Evolutionary conservation across 1,140 invertebrate genomes (phyloP), one percentile per base, ranked within the genome.

Genomic region (Eriosoma lanigerum): DNA sequence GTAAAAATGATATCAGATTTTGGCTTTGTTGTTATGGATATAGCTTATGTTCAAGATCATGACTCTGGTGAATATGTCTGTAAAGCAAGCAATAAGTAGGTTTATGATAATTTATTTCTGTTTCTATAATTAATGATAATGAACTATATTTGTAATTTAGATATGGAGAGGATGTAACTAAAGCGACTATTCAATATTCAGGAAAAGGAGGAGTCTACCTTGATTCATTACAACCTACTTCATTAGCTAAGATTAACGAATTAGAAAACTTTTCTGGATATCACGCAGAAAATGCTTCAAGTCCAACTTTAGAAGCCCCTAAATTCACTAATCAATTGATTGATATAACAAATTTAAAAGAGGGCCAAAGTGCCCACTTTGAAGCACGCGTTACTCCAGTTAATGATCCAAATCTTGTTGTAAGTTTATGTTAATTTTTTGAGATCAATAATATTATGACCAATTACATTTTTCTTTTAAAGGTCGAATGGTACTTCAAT

Each of bases 1-100:
- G 97, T 97, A 82, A 97, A 97, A 85, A 94, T 94, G 82, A 92
- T 97, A 0, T 96, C 95, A 81, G 96, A 98, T 86, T 98, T 98
- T 87, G 96, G 96, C 64, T 98, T 95, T 86, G 96, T 98, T 15
- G 92, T 97, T 1, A 90, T 98, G 87, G 96, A 98, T 84, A 96
- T 99, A 83, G 92, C 95, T 54, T 96, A 96, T 82, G 93, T 96
- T 21, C 95, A 96, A 88, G 91, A 93, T 81, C 95, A 97, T 82
- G 97, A 99, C 85, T 92, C 92, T 81, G 97, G 97, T 48, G 93
- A 97, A 87, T 96, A 96, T 83, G 90, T 96, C 15, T 97, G 95
- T 86, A 92, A 91, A 84, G 94, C 94, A 9, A 93, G 89, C 84
- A 96, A 96, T 85, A 94, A 94, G 85, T 88, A 83, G 83, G 85